Conservation (phyloP, 2,113 vertebrate species). For the Xenopus tropicalis region UCB_Xtro_10.0 CM004444.2:100948501-100949000, state of each 20-base stretch:
- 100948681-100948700: constrained; percentile 6
- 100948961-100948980: constrained; percentile 48
- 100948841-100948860: constrained; percentile 54
- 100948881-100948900: constrained; percentile 52
- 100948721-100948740: constrained; percentile 24
- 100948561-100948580: constrained; percentile 6
- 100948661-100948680: constrained; percentile 1
- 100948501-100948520: neutral
- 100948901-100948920: constrained; percentile 52
- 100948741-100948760: neutral
- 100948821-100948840: constrained; percentile 56
- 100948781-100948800: constrained; percentile 60
- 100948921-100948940: constrained; percentile 22
- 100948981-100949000: constrained; percentile 42
- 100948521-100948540: neutral
- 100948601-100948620: constrained; percentile 8
- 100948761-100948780: constrained; percentile 28
- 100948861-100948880: constrained; percentile 48
- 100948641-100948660: constrained; percentile 1
- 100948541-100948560: neutral
- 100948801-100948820: constrained; percentile 70
- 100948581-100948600: neutral
- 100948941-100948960: constrained; percentile 57
- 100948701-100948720: constrained; percentile 7
- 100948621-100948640: constrained; percentile 2